Evolutionary conservation across 2,797 vertebrate species (phyloP), one percentile per base, ranked within the genome.

Genomic region (Hyperoplus lanceolatus): DNA sequence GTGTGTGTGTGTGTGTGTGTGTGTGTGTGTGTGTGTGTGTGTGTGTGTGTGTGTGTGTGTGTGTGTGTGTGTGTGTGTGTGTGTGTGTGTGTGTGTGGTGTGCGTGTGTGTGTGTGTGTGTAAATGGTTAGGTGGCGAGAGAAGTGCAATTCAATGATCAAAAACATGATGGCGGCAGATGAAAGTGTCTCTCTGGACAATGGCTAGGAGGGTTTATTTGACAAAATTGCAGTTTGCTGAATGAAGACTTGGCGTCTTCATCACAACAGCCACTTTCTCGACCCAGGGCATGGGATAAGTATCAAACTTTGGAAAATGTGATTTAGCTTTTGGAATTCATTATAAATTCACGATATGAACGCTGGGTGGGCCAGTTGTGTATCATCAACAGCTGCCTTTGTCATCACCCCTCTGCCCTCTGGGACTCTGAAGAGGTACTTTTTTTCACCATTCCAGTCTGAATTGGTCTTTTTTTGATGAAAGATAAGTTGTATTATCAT

Each of bases 131-230:
- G 51, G 62, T 83, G 80, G 49, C 79, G 86, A 84, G 53, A 76
- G 74, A 83, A 80, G 61, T 69, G 81, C 74, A 73, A 70, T 41
- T 42, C 72, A 73, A 70, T 79, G 80, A 87, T 86, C 67, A 71
- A 73, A 80, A 75, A 72, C 80, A 85, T 3, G 41, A 68, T 75
- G 42, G 74, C 36, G 1, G 46, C 2, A 73, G 75, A 86, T 87
- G 72, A 87, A 83, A 87, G 78, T 77, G 81, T 63, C 59, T 85
- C 55, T 70, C 66, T 79, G 77, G 73, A 79, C 77, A 81, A 74
- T 41, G 46, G 57, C 66, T 77, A 49, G 42, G 41, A 68, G 64
- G 70, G 74, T 82, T 85, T 89, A 80, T 76, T 80, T 62, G 43
- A 78, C 55, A 60, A 83, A 89, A 87, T 58, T 73, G 55, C 56